These are phyloP conservation scores for Pseudorectes ferrugineus DNA, from an alignment of 2,113 vertebrate genomes.

Conservation along the genomic window DNA sequence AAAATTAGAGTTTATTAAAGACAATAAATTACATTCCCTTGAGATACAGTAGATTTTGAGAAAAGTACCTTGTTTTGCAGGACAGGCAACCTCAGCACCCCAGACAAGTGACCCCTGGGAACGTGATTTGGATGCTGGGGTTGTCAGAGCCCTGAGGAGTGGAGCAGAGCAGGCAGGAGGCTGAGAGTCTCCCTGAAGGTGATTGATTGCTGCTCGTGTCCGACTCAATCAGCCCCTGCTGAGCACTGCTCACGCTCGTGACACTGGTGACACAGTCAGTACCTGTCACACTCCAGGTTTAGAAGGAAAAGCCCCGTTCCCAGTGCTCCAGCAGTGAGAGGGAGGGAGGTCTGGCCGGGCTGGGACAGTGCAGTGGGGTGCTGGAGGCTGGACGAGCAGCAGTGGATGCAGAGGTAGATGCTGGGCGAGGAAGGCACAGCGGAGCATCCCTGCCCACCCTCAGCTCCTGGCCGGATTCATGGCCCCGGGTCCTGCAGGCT, in stretches of 20 bases:
- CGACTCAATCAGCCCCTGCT: accelerated
- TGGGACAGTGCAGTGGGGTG: neutral
- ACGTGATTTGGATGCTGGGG: accelerated
- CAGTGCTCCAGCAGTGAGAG: neutral
- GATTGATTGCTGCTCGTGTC: neutral
- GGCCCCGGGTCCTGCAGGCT: neutral
- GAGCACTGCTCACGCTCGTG: neutral
- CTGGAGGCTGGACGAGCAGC: neutral
- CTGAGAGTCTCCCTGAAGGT: neutral
- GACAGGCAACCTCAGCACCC: neutral
- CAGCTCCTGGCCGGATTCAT: neutral
- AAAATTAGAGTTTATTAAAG: constrained; percentile 1
- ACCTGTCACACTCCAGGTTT: neutral
- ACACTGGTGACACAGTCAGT: accelerated
- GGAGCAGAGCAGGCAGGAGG: neutral
- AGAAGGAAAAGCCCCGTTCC: neutral
- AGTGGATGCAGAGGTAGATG: neutral
- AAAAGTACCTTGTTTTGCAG: neutral
- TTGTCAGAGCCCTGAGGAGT: neutral
- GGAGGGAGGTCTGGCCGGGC: neutral
- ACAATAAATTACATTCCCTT: constrained; percentile 50
- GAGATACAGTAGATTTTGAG: neutral
- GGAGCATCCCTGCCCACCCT: neutral
- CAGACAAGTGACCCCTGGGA: accelerated
- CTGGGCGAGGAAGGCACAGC: constrained; percentile 26